Evolutionary conservation across 2,888 invertebrate genomes (phyloP).

Genomic region (Marronus borbonicus): DNA sequence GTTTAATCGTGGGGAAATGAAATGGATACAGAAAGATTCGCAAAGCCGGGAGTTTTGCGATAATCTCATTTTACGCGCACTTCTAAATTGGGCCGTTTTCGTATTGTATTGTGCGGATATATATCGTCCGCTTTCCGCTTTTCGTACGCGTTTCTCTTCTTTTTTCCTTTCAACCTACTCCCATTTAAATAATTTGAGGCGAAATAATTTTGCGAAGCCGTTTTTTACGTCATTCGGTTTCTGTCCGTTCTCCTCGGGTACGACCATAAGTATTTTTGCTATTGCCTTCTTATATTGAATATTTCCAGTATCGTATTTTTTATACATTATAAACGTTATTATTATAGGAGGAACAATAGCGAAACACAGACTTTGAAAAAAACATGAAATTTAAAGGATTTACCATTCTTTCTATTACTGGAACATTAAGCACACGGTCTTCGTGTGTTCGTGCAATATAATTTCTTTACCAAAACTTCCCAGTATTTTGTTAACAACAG

Average conservation of each 20-base stretch:
- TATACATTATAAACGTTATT: too few relatives aligned
- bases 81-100: constrained; percentile 56
- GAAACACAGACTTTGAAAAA: too few relatives aligned
- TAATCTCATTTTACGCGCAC: constrained; percentile 54
- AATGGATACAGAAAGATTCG: constrained; percentile 56
- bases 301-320: too few relatives aligned
- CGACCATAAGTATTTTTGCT: too few relatives aligned
- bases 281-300: too few relatives aligned
- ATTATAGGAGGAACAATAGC: too few relatives aligned
- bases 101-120: constrained; percentile 47
- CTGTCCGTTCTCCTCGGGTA: background rate
- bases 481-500: too few relatives aligned
- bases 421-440: too few relatives aligned
- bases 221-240: background rate
- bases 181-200: constrained; percentile 24
- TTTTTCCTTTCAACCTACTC: background rate
- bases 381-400: too few relatives aligned
- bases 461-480: too few relatives aligned
- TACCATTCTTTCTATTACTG: too few relatives aligned
- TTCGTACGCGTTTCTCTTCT: background rate
- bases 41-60: constrained; percentile 54
- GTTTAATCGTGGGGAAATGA: constrained; percentile 61
- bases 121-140: constrained; percentile 23
- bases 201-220: constrained; percentile 21
- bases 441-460: too few relatives aligned